Conservation (phyloP, 1,140 invertebrate genomes). For the Palaemon carinicauda region DNA sequence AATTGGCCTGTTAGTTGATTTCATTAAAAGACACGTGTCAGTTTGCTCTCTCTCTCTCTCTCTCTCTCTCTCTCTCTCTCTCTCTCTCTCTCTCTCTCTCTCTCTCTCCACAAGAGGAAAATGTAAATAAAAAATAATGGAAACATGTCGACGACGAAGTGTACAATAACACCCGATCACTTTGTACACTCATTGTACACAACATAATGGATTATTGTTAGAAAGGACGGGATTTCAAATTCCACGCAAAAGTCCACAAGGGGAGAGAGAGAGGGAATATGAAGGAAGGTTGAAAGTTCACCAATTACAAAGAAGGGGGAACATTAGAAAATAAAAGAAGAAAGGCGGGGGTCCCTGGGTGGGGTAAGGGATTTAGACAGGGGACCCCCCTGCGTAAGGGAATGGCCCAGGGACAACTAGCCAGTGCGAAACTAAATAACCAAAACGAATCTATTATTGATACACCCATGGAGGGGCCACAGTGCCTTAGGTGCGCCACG, state of each 20-base stretch:
- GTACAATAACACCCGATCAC: too few relatives aligned
- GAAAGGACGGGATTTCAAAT: background rate
- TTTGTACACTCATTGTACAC: too few relatives aligned
- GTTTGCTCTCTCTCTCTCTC: background rate
- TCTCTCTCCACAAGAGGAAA: background rate
- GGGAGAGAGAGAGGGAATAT: background rate
- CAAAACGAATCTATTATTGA: too few relatives aligned
- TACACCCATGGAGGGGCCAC: too few relatives aligned
- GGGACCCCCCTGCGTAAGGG: too few relatives aligned
- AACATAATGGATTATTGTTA: background rate
- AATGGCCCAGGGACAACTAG: too few relatives aligned
- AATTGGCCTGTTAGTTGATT: too few relatives aligned
- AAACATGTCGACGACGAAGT: background rate
- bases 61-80: slow-evolving; percentile 9
- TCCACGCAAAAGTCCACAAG: background rate
- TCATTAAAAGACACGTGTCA: too few relatives aligned
- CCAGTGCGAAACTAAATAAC: too few relatives aligned
- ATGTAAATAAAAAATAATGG: background rate
- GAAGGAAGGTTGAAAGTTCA: background rate
- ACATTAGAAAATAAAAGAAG: background rate
- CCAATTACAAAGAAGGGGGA: background rate
- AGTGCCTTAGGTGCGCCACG: too few relatives aligned
- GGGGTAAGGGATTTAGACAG: too few relatives aligned
- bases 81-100: background rate
- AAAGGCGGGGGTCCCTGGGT: background rate